phyloP scores from a whole-genome alignment of 2,797 vertebrate genomes.

The Hoplostethus mediterraneus region DNA sequence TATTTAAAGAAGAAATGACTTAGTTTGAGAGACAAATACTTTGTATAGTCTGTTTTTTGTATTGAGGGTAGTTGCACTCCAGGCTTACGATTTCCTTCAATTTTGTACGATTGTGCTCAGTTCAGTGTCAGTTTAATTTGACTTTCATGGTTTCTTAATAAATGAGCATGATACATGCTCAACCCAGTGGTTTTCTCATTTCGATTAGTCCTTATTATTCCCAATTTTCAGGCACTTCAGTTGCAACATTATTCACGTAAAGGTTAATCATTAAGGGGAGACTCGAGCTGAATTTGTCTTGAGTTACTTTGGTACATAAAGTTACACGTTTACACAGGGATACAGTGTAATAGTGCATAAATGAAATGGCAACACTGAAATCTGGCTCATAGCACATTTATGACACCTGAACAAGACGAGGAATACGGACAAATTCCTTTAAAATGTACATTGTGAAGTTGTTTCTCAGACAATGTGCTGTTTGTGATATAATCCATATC shows the following conservation, averaged over 20 bases:
- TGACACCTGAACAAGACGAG: too few species aligned
- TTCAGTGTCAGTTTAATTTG: conserved; percentile 15
- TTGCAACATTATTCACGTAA: background rate
- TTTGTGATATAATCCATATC: too few species aligned
- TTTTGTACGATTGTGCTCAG: conserved; percentile 27
- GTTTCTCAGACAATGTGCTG: too few species aligned
- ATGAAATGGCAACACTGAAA: too few species aligned
- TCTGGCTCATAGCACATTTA: too few species aligned
- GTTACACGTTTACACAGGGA: too few species aligned
- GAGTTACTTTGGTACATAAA: too few species aligned
- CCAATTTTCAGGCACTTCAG: conserved; percentile 1
- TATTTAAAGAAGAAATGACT: conserved; percentile 14
- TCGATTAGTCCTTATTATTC: background rate
- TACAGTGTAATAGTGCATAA: too few species aligned
- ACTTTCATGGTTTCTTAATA: conserved; percentile 68
- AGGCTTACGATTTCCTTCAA: conserved; percentile 29
- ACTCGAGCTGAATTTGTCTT: background rate
- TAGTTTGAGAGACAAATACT: conserved; percentile 16
- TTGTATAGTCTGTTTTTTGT: conserved; percentile 46
- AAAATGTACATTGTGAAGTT: too few species aligned
- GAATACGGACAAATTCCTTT: too few species aligned
- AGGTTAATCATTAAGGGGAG: background rate
- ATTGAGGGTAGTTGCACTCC: conserved; percentile 17
- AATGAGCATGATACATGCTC: conserved; percentile 45
- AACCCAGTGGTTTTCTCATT: background rate